Percentiles rank a stretch among this genome's conserved stretches.
Conservation (phyloP, 2,797 vertebrate species). For the Scyliorhinus canicula region DNA sequence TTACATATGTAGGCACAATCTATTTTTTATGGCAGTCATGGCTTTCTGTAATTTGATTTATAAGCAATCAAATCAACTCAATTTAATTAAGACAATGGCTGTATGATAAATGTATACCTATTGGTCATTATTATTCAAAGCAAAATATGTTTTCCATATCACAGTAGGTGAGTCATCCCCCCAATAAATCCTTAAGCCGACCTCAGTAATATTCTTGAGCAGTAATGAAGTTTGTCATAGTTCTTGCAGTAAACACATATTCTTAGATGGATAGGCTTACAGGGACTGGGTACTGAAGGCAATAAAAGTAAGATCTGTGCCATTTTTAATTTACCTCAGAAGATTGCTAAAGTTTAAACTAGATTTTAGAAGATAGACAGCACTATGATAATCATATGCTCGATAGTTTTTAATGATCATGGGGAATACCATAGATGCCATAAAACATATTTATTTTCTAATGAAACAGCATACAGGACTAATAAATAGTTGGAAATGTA, state of each 20-base stretch:
- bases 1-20: slow-evolving; percentile 54
- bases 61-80: slow-evolving; percentile 62
- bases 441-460: slow-evolving; percentile 32
- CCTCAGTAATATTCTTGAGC: slow-evolving; percentile 56
- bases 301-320: slow-evolving; percentile 18
- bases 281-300: slow-evolving; percentile 24
- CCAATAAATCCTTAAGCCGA: slow-evolving; percentile 65
- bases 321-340: slow-evolving; percentile 20
- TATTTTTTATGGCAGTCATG: slow-evolving; percentile 62
- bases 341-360: slow-evolving; percentile 26
- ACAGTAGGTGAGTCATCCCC: slow-evolving; percentile 57
- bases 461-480: not conserved
- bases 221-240: slow-evolving; percentile 54
- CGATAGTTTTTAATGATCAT: slow-evolving; percentile 5
- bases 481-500: slow-evolving; percentile 6
- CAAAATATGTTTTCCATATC: slow-evolving; percentile 64
- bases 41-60: slow-evolving; percentile 68
- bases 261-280: slow-evolving; percentile 25
- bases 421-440: slow-evolving; percentile 11
- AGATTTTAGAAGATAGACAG: not conserved
- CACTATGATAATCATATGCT: not conserved
- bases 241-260: slow-evolving; percentile 36
- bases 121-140: slow-evolving; percentile 67
- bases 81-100: slow-evolving; percentile 68
- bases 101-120: slow-evolving; percentile 69